A percentile compares a stretch with the other conserved stretches of the same genome.
These are phyloP conservation scores for Nomia melanderi DNA, from an alignment of 1,140 invertebrate species.

Conservation along the genomic window DNA sequence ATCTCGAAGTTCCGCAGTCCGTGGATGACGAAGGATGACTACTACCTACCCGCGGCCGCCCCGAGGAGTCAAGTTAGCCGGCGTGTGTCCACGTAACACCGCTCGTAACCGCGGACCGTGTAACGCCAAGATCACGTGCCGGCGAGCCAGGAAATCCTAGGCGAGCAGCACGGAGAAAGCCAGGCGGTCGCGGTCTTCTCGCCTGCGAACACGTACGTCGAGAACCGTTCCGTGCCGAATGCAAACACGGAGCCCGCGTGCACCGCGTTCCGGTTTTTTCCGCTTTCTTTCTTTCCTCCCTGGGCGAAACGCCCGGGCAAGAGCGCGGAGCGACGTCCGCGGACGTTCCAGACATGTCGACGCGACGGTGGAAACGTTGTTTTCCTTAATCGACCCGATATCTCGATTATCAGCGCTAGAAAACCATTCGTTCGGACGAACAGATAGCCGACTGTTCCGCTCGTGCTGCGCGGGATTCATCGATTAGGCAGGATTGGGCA, in stretches of 20 bases:
- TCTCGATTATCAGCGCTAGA: too few species aligned
- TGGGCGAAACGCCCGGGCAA: too few species aligned
- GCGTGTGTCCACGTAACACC: constrained; percentile 58
- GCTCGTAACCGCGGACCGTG: constrained; percentile 56
- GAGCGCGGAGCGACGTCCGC: too few species aligned
- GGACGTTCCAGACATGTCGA: too few species aligned
- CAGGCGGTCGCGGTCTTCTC: constrained; percentile 40
- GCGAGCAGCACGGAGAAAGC: constrained; percentile 63
- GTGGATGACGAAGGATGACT: too few species aligned
- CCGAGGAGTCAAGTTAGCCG: constrained; percentile 36
- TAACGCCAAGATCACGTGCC: constrained; percentile 64
- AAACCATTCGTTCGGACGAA: too few species aligned
- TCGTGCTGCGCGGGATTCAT: too few species aligned
- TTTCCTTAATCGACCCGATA: too few species aligned
- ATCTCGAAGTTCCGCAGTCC: too few species aligned
- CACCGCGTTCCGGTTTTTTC: not conserved
- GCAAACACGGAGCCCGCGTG: constrained; percentile 30
- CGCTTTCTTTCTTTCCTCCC: constrained; percentile 23
- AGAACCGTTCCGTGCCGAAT: constrained; percentile 3
- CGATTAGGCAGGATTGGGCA: too few species aligned
- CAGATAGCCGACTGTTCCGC: too few species aligned
- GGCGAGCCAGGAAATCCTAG: constrained; percentile 66
- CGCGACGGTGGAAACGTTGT: too few species aligned
- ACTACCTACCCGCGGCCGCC: not conserved
- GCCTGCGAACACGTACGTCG: not conserved